Base-by-base conservation (phyloP, 2,797 vertebrate species). In the Stomatorhinus walkeri region DNA sequence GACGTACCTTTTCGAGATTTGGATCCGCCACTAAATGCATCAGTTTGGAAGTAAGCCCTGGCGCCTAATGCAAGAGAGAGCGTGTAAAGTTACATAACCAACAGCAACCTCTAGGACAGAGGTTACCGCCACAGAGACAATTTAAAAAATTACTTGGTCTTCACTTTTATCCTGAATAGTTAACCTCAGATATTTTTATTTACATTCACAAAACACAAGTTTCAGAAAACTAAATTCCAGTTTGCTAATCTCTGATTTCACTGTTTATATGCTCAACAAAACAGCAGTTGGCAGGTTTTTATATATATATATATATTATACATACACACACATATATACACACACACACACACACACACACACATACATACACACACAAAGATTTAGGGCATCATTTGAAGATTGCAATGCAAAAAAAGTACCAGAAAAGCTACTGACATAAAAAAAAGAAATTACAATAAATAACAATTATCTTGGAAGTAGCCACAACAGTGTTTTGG, bases 41-140 rank as follows among this genome's bases (percentile, higher is more conserved):
- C 90, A 90, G 93, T 95, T 96, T 96, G 95, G 95, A 95, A 95
- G 93, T 94, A 93, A 94, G 28, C 89, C 95, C 96, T 93, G 94
- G 91, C 88, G 94, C 91, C 95, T 95, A 92, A 90, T 93, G 92
- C 92, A 94, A 95, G 94, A 94, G 89, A 95, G 92, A 94, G 93
- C 91, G 94, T 91, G 90, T 90, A 94, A 94, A 93, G 93, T 94
- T 93, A 93, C 19, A 88, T 91, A 91, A 93, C 84, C 94, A 93
- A 89, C 87, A 61, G 88, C 56, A 89, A 91, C 89, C 90, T 90
- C 64, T n/a, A 8, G 10, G n/a, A 19, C 1, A 72, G 52, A 89
- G 56, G 24, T 43, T 48, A 72, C 85, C 22, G 9, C 24, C 9
- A 89, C 59, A 88, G 52, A 40, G 89, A 92, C 90, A 22, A 86